Base-by-base conservation (phyloP, 2,797 vertebrate genomes). In the Lithobates pipiens region DNA sequence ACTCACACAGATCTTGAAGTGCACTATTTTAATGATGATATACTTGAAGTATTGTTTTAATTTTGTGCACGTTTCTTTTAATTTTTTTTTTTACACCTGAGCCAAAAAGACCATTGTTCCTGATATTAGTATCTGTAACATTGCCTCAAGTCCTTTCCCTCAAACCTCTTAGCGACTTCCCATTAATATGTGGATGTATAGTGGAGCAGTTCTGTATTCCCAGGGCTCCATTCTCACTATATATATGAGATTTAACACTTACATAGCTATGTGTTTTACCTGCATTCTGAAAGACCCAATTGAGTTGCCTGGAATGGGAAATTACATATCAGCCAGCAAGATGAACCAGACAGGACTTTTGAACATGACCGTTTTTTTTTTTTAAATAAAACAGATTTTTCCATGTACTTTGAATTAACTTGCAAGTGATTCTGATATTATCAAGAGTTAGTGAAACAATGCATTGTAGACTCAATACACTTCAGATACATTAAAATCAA, bases 11-110 rank as follows among this genome's bases (percentile, higher is more conserved):
- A 29, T 34, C 7, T 15, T 32, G 46, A 25, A 10, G 84, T 81
- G 84, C 84, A 57, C 84, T 85, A 80, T 85, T 86, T 46, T 63
- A 23, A 82, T 70, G 36, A 27, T 50, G 32, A 77, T 10, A 77
- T 70, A 86, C 69, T 76, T 86, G 78, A 80, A 70, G 16, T 82
- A 65, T 69, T 70, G 25, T 85, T 42, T 86, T 36, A 57, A 9
- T 69, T 68, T 21, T 69, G 65, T 81, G 78, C 71, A 76, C 63
- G 34, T 81, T 76, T 76, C 44, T 3, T 36, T 39, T 74, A 76
- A n/a, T n/a, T n/a, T 76, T 70, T 61, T 5, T 36, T 39, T 74
- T 18, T 18, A 54, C 50, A 76, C 34, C 50, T 25, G 32, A 76
- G 61, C 34, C 10, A 9, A 8, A 50, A 76, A 42, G 27, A 76